Evolutionary conservation across 2,797 vertebrate genomes (phyloP).

Genomic region (Sus cebifrons): DNA sequence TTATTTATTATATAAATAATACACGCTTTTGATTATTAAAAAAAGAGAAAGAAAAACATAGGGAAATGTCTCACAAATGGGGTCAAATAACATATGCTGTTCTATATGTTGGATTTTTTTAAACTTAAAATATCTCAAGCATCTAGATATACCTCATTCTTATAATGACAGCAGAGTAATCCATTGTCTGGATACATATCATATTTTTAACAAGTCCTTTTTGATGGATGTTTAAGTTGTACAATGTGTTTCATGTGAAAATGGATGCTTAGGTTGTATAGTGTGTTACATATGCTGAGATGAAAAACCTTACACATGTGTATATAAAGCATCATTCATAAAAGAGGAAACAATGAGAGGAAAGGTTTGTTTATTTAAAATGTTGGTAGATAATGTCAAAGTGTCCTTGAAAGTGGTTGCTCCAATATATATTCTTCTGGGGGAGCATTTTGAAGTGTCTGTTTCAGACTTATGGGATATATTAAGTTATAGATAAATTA

Average conservation of each 20-base stretch:
- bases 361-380: background rate
- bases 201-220: background rate
- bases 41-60: background rate
- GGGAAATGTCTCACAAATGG: background rate
- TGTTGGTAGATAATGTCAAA: background rate
- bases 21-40: background rate
- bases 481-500: background rate
- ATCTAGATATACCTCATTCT: background rate
- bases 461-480: background rate
- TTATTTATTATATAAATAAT: background rate
- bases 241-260: background rate
- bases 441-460: background rate
- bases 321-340: background rate
- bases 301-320: background rate
- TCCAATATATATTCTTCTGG: background rate
- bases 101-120: background rate
- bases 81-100: background rate
- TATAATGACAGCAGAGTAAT: background rate
- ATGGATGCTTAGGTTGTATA: background rate
- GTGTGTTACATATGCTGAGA: too few species aligned
- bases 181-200: background rate
- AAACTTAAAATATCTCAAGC: background rate
- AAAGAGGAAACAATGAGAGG: background rate
- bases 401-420: background rate
- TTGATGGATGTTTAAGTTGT: background rate